phyloP scores from a whole-genome alignment of 2,797 vertebrate genomes.

The Trachurus trachurus region DNA sequence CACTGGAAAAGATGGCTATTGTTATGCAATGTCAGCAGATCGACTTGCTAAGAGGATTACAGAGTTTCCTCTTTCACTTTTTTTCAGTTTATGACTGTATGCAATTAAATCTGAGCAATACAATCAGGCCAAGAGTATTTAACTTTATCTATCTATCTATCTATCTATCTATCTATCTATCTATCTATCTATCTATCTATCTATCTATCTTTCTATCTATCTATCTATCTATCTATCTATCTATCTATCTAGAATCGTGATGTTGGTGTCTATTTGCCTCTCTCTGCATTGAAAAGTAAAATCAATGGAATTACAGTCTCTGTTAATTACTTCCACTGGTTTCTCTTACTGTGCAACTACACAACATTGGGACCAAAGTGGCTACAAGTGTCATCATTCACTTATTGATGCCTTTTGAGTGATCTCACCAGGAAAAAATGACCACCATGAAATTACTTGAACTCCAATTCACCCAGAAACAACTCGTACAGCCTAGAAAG shows the following conservation, averaged over 20 bases:
- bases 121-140: not conserved
- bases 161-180: not conserved
- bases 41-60: not conserved
- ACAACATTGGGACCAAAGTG: not conserved
- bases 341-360: not conserved
- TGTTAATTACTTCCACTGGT: not conserved
- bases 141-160: not conserved
- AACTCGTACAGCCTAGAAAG: not conserved
- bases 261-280: not conserved
- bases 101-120: not conserved
- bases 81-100: not conserved
- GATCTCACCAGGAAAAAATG: conserved; percentile 33
- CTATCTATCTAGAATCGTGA: too few relatives aligned
- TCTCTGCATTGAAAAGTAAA: not conserved
- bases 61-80: not conserved
- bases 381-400: not conserved
- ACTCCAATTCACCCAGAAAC: not conserved
- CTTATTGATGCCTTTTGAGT: conserved; percentile 9
- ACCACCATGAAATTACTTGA: not conserved
- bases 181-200: not conserved
- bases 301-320: not conserved
- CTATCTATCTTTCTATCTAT: not conserved
- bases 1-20: conserved; percentile 3
- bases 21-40: conserved; percentile 22
- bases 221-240: not conserved